These are phyloP conservation scores for Drosophila obscura DNA, from an alignment of 1,140 invertebrate species.

Conservation along the genomic window DNA sequence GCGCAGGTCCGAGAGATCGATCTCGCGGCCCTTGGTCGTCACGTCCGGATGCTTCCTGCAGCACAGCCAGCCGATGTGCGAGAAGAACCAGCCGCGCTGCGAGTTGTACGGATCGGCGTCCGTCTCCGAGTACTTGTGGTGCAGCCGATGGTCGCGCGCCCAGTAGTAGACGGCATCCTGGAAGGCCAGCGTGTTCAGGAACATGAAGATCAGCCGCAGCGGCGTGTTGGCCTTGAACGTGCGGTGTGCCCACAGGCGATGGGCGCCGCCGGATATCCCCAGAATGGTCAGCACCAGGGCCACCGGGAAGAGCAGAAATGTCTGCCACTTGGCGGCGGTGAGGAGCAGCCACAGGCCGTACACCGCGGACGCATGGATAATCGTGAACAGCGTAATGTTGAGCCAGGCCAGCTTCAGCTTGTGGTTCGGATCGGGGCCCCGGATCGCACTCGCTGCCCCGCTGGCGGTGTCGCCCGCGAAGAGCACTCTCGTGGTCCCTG, in stretches of 20 bases:
- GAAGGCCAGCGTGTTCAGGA: slow-evolving; percentile 93
- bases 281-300: slow-evolving; percentile 86
- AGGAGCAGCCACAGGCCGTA: slow-evolving; percentile 93
- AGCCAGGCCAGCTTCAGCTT: slow-evolving; percentile 93
- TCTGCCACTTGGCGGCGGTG: slow-evolving; percentile 90
- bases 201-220: slow-evolving; percentile 89
- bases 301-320: slow-evolving; percentile 73
- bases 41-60: slow-evolving; percentile 96
- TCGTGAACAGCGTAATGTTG: slow-evolving; percentile 93
- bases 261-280: slow-evolving; percentile 97
- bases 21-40: slow-evolving; percentile 91
- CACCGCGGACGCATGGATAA: slow-evolving; percentile 92
- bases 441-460: slow-evolving; percentile 83
- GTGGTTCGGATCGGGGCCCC: slow-evolving; percentile 62
- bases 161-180: slow-evolving; percentile 96
- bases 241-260: slow-evolving; percentile 96
- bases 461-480: slow-evolving; percentile 85
- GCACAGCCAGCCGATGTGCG: slow-evolving; percentile 97
- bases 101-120: slow-evolving; percentile 98
- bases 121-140: slow-evolving; percentile 98
- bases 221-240: slow-evolving; percentile 97
- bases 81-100: slow-evolving; percentile 96
- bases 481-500: slow-evolving; percentile 85
- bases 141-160: slow-evolving; percentile 96
- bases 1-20: slow-evolving; percentile 94